A percentile compares a stretch with the other conserved stretches of the same genome.
These are phyloP conservation scores for Ascidia mentula DNA, from an alignment of 23 tunicate genomes.

Conservation along the genomic window DNA sequence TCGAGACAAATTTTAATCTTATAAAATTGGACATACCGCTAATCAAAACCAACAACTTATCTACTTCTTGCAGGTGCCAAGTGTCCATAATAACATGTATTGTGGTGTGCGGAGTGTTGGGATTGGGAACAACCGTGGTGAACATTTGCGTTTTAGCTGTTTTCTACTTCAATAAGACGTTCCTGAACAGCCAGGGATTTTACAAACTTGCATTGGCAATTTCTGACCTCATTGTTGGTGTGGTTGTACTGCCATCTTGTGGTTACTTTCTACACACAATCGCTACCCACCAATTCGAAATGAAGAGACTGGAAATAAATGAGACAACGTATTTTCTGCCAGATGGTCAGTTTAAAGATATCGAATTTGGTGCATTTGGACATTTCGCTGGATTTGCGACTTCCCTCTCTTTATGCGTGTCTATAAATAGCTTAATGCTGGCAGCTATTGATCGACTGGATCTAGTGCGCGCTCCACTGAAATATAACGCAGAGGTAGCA, in stretches of 20 bases:
- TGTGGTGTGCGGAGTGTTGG: background rate
- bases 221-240: constrained; percentile 21
- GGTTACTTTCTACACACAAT: background rate
- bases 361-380: background rate
- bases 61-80: background rate
- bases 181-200: constrained; percentile 21
- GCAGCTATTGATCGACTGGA: constrained; percentile 11
- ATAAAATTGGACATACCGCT: too few relatives aligned
- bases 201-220: constrained; percentile 19
- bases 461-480: constrained; percentile 9
- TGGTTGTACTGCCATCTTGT: constrained; percentile 15
- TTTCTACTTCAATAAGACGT: constrained; percentile 12
- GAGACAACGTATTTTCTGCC: background rate
- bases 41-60: too few relatives aligned
- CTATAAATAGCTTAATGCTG: background rate
- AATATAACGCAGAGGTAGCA: background rate
- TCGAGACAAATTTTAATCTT: too few relatives aligned
- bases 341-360: constrained; percentile 1
- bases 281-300: background rate
- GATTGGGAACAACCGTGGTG: background rate
- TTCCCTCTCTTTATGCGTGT: constrained; percentile 3
- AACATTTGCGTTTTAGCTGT: constrained; percentile 13
- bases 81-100: background rate
- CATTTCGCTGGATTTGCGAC: constrained; percentile 10
- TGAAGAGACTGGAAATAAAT: background rate